Conservation (phyloP, 2,113 vertebrate species). For the Eurypyga helias region DNA sequence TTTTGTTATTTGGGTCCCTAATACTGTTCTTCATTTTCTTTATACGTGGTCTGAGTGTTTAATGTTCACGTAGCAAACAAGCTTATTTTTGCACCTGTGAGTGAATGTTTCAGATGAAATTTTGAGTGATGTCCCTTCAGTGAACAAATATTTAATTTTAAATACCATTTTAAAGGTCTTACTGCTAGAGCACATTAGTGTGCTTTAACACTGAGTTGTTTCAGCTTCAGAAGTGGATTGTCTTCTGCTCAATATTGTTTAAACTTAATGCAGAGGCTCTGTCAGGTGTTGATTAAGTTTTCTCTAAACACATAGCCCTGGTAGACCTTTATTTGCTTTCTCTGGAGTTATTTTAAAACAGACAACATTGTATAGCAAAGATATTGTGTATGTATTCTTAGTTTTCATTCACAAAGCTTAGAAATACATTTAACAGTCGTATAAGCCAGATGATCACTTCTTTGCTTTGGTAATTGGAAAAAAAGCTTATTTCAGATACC, state of each 20-base stretch:
- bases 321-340: background rate
- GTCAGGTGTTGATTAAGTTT: background rate
- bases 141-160: background rate
- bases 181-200: background rate
- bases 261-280: background rate
- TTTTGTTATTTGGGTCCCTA: background rate
- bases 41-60: background rate
- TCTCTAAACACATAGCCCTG: background rate
- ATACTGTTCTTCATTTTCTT: background rate
- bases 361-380: background rate
- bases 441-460: background rate
- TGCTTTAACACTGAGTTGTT: background rate
- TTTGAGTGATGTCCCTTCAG: background rate
- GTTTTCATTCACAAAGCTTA: background rate
- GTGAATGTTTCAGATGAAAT: background rate
- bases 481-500: background rate
- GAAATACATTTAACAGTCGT: background rate
- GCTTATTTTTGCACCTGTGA: background rate
- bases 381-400: background rate
- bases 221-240: background rate
- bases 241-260: background rate
- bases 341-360: background rate
- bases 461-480: background rate
- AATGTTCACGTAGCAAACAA: background rate
- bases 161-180: background rate